Conservation (phyloP, 2,797 vertebrate species). For the Neosilurus mollespiculum region DNA sequence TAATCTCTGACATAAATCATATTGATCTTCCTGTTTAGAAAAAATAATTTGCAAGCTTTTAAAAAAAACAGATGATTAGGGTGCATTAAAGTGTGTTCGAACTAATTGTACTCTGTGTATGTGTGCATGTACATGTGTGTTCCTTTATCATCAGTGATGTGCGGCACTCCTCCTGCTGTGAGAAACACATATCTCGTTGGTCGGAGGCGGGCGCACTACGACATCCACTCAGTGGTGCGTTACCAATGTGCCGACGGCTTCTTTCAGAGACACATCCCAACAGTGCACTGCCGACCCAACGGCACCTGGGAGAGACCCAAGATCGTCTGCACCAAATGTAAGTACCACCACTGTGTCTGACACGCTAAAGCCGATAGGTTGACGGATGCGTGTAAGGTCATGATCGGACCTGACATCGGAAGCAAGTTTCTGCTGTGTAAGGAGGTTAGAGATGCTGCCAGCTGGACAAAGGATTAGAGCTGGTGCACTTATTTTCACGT, state of each 20-base stretch:
- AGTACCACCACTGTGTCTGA: constrained; percentile 60
- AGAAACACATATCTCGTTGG: constrained; percentile 84
- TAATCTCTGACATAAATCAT: background rate
- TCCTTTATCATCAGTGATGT: constrained; percentile 77
- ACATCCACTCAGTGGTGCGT: constrained; percentile 87
- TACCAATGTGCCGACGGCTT: constrained; percentile 91
- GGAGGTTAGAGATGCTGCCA: background rate
- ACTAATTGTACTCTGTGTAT: background rate
- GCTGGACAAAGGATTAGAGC: background rate
- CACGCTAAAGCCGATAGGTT: background rate
- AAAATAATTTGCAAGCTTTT: background rate
- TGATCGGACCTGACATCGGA: background rate
- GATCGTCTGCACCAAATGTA: constrained; percentile 92
- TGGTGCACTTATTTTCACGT: background rate
- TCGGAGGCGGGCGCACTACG: constrained; percentile 84
- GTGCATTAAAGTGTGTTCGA: background rate
- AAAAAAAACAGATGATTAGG: background rate
- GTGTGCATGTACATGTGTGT: background rate
- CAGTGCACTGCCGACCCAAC: constrained; percentile 82
- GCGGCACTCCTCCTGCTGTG: constrained; percentile 86
- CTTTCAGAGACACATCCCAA: constrained; percentile 87
- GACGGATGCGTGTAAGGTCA: background rate
- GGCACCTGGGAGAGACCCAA: constrained; percentile 91
- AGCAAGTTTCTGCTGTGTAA: background rate
- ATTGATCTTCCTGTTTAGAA: background rate